Evolutionary conservation across 1,140 invertebrate genomes (phyloP).

Genomic region (Tyrophagus putrescentiae): DNA sequence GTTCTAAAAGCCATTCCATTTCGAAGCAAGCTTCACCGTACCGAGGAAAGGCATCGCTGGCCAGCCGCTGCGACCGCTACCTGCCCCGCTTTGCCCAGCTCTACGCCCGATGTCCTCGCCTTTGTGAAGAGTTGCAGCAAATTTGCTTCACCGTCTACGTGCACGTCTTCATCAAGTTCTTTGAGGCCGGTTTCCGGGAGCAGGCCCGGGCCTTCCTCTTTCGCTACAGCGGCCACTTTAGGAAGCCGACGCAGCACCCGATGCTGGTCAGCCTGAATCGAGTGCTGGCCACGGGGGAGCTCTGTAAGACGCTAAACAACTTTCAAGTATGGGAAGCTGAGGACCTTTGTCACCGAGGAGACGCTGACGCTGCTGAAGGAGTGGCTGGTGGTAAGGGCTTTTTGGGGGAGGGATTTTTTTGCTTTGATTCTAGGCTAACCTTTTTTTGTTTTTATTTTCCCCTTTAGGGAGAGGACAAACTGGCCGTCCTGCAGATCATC

Average conservation of each 20-base stretch:
- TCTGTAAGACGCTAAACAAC: neutral
- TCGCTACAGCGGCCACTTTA: neutral
- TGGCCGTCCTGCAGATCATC: conserved; percentile 7
- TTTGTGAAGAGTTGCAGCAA: neutral
- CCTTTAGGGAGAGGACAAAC: conserved; percentile 5
- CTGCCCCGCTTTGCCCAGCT: neutral
- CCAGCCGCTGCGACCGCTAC: neutral
- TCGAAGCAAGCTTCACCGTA: too few species aligned
- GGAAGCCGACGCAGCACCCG: neutral
- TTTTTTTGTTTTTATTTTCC: neutral
- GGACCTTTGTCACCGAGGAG: neutral
- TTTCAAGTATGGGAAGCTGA: conserved; percentile 9
- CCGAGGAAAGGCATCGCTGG: too few species aligned
- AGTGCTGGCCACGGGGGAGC: neutral
- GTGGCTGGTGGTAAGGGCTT: neutral
- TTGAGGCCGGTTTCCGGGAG: conserved; percentile 8
- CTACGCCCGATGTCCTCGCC: neutral
- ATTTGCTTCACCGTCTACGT: conserved; percentile 1
- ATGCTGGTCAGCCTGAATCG: neutral
- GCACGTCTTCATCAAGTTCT: conserved; percentile 11
- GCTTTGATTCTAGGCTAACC: neutral
- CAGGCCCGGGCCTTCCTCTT: neutral
- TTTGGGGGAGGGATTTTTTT: neutral
- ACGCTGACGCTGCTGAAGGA: neutral
- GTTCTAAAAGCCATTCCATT: too few species aligned